Conservation (phyloP, 2,888 invertebrate genomes). For the Scelioninae gen. 1 region DNA sequence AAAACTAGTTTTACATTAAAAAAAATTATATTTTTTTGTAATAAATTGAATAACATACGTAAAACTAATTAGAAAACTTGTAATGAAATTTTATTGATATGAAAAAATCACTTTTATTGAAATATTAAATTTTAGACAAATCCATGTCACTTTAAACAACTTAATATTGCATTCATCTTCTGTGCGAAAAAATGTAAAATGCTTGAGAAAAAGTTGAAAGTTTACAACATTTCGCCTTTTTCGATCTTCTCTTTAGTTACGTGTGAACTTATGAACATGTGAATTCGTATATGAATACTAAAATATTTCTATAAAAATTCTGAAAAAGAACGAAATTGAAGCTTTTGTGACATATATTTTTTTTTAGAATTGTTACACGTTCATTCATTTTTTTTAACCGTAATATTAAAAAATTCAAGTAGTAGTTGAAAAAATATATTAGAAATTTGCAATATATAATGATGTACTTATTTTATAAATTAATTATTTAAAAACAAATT, state of each 20-base stretch:
- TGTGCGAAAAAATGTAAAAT: background rate
- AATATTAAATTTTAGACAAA: no score
- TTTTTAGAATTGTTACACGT: background rate
- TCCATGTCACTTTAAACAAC: no score
- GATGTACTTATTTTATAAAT: no score
- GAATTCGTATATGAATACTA: background rate
- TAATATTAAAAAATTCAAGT: background rate
- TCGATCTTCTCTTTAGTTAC: conserved; percentile 1
- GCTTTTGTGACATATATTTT: background rate
- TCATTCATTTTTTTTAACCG: background rate
- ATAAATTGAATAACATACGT: no score
- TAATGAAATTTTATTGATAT: no score
- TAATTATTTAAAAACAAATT: no score
- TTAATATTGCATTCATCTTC: background rate
- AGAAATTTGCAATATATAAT: no score
- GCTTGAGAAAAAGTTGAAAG: background rate
- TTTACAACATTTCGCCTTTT: conserved; percentile 8
- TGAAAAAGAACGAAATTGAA: background rate
- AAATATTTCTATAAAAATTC: conserved; percentile 1
- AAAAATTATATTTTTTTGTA: no score
- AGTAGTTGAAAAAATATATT: no score
- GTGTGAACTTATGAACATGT: background rate
- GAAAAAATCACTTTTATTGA: no score
- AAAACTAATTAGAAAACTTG: no score
- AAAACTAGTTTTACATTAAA: no score